Evolutionary conservation across 2,888 invertebrate genomes (phyloP), one percentile per base, ranked within the genome.

Genomic region (Mesochorus sp.): DNA sequence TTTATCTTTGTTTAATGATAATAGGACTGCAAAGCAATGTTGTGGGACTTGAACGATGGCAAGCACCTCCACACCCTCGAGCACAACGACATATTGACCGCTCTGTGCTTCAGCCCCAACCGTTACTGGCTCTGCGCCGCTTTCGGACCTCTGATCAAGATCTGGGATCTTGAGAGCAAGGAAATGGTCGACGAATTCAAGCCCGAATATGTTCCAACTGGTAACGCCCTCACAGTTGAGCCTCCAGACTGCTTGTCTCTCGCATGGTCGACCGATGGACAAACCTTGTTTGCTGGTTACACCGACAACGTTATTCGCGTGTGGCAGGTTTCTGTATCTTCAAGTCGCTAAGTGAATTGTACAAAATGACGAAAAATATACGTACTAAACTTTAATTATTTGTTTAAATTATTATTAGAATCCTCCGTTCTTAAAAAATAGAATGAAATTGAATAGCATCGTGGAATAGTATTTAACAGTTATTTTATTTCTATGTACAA

Each of bases 91-190:
- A 97, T 97, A 91, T 99, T 99, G 92, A 99, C 98, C 87, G 97
- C 99, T 3, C 93, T 99, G 87, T 98, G 98, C 94, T 99, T 99
- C 95, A 98, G 98, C 81, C 99, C 99, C 81, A 99, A 99, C 93
- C 95, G 99, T 90, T 99, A 99, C 91, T 99, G 99, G 99, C 94
- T 99, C 82, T 99, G 99, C 92, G 99, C 99, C 89, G 99, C 99
- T 19, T 99, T 97, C 88, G 99, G 99, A 86, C 97, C 98, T 81
- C 96, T 96, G 86, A 99, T 99, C 91, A 99, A 98, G 93, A 99
- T 99, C 91, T 99, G 99, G 99, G 99, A 99, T 93, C 94, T 99
- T 92, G 99, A 99, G 93, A 98, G 97, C 93, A 99, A 99, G 94
- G 97, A 98, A 91, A 97, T 99, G 94, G 99, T 99, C 84, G 99